Evolutionary conservation across 2,113 vertebrate genomes (phyloP).

Genomic region (Zingel zingel): DNA sequence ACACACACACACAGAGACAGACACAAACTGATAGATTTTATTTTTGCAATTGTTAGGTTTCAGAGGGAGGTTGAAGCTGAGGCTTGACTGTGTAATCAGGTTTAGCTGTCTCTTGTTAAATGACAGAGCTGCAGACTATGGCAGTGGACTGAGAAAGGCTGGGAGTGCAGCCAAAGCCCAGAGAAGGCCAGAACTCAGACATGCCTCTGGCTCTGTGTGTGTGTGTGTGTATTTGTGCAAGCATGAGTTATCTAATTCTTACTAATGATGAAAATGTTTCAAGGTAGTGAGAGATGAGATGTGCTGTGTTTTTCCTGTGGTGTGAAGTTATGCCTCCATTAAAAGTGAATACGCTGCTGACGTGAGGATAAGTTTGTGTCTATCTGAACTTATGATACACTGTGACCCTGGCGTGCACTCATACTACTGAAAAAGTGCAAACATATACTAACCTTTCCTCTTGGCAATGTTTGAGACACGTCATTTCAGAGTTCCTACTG

Average conservation of each 20-base stretch:
- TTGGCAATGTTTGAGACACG: conserved; percentile 49
- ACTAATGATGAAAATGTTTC: conserved; percentile 52
- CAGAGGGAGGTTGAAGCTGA: conserved; percentile 47
- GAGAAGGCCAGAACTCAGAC: conserved; percentile 66
- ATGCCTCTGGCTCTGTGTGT: conserved; percentile 49
- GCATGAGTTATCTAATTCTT: conserved; percentile 45
- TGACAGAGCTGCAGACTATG: conserved; percentile 63
- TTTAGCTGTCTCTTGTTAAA: conserved; percentile 73
- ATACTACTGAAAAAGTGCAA: conserved; percentile 16
- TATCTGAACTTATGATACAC: background rate
- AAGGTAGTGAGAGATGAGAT: conserved; percentile 29
- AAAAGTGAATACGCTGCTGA: background rate
- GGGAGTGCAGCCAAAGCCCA: conserved; percentile 70
- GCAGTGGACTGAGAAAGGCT: conserved; percentile 67
- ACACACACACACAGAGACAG: background rate
- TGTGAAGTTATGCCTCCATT: conserved; percentile 7
- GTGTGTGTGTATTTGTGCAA: conserved; percentile 29
- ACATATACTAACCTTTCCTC: conserved; percentile 54
- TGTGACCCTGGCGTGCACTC: conserved; percentile 19
- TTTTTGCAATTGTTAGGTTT: conserved; percentile 49
- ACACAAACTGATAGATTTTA: conserved; percentile 13
- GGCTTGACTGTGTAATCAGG: conserved; percentile 57
- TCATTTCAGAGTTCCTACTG: conserved; percentile 32
- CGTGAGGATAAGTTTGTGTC: conserved; percentile 7
- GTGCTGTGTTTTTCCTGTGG: conserved; percentile 8